A percentile compares a stretch with the other conserved stretches of the same genome.
phyloP scores from a whole-genome alignment of 2,888 invertebrate species.

The Lacanobia oleracea region DNA sequence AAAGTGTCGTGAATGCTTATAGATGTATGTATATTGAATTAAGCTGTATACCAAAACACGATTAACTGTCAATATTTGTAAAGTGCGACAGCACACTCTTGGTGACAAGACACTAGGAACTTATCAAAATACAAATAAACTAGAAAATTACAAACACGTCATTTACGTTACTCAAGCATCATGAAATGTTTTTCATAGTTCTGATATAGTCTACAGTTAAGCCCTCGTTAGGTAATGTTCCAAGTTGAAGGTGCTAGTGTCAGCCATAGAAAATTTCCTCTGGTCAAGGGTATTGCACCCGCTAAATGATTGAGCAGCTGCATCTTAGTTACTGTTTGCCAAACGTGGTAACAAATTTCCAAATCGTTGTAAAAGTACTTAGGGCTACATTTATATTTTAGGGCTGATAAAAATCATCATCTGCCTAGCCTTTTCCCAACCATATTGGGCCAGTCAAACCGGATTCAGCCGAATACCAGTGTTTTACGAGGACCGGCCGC shows the following conservation, averaged over 20 bases:
- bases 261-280: not conserved
- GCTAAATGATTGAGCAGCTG: slow-evolving; percentile 1
- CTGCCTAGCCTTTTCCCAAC: too few species aligned
- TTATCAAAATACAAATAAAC: not conserved
- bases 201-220: not conserved
- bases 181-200: too few species aligned
- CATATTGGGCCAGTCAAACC: too few species aligned
- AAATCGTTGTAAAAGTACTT: not conserved
- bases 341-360: not conserved
- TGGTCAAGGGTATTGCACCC: not conserved
- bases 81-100: not conserved
- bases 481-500: too few species aligned
- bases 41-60: not conserved
- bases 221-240: not conserved
- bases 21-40: too few species aligned
- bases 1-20: not conserved
- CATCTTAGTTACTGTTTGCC: slow-evolving; percentile 1
- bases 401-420: not conserved
- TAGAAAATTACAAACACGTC: too few species aligned
- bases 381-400: not conserved
- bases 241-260: not conserved
- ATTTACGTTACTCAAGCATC: too few species aligned
- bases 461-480: too few species aligned
- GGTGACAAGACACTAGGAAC: not conserved
- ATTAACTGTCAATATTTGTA: not conserved